Percentiles rank a stretch among this genome's conserved stretches.
These are phyloP conservation scores for Catharus bicknelli DNA, from an alignment of 2,113 vertebrate genomes.

Conservation along the genomic window DNA sequence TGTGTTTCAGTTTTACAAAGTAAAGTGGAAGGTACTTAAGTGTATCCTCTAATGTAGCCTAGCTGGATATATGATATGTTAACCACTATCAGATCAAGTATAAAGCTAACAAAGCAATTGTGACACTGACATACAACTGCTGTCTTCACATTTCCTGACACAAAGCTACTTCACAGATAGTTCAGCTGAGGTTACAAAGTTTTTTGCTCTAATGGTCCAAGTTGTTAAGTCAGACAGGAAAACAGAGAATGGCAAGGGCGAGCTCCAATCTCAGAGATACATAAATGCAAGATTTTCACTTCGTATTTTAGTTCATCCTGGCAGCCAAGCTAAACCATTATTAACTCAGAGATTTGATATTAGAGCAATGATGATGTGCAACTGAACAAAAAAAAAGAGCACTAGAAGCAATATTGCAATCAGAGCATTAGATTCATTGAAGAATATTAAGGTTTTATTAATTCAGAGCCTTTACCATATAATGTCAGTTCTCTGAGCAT, in stretches of 20 bases:
- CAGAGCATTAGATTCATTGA: not conserved
- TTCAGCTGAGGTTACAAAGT: not conserved
- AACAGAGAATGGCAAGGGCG: not conserved
- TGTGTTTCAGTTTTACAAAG: not conserved
- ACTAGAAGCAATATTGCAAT: not conserved
- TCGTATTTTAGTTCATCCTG: not conserved
- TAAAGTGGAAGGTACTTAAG: not conserved
- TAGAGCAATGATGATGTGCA: not conserved
- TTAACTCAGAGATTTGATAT: not conserved
- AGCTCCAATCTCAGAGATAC: not conserved
- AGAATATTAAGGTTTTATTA: not conserved
- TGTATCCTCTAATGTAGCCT: not conserved
- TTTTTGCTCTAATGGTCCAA: not conserved
- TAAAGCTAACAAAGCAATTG: not conserved
- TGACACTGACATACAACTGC: not conserved
- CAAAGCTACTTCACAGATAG: not conserved
- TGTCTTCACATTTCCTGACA: not conserved
- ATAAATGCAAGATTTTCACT: not conserved
- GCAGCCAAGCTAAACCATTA: not conserved
- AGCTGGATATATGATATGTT: not conserved
- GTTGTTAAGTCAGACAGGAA: not conserved
- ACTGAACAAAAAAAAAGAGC: not conserved
- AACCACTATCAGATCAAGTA: not conserved
- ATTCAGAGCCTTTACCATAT: not conserved
- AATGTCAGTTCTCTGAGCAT: not conserved